phyloP scores from a whole-genome alignment of 2,797 vertebrate genomes.

The Lacerta agilis region DNA sequence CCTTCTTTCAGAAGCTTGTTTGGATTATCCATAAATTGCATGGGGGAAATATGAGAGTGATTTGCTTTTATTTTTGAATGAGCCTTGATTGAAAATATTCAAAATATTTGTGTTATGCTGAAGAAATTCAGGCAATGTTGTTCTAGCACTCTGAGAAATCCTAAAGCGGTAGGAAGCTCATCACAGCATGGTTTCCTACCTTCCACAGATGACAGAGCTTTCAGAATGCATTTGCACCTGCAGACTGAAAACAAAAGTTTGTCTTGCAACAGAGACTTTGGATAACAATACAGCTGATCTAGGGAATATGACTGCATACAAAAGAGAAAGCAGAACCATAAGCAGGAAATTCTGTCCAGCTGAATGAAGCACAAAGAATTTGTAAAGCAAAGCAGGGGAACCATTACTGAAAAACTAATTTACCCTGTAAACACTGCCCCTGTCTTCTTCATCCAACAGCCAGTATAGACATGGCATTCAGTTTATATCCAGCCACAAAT shows the following conservation, averaged over 20 bases:
- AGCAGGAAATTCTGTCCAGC: background rate
- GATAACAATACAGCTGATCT: conserved; percentile 38
- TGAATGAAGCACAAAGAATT: background rate
- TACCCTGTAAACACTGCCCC: background rate
- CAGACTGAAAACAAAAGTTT: background rate
- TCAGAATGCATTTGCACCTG: background rate
- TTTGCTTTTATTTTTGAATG: background rate
- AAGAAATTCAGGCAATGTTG: background rate
- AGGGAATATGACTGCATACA: background rate
- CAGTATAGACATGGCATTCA: background rate
- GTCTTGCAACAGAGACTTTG: conserved; percentile 41
- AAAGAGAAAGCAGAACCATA: background rate
- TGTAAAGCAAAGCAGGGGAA: background rate
- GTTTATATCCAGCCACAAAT: background rate
- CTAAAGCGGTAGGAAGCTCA: background rate
- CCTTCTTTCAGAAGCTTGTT: background rate
- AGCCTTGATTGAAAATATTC: background rate
- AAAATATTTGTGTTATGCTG: background rate
- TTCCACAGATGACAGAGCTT: background rate
- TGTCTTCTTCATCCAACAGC: background rate
- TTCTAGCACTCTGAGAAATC: background rate
- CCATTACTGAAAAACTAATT: background rate
- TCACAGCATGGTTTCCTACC: background rate
- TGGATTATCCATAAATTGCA: background rate
- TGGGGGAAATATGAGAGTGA: background rate